Base-by-base conservation (phyloP, 2,888 invertebrate species). In the Labia minor region DNA sequence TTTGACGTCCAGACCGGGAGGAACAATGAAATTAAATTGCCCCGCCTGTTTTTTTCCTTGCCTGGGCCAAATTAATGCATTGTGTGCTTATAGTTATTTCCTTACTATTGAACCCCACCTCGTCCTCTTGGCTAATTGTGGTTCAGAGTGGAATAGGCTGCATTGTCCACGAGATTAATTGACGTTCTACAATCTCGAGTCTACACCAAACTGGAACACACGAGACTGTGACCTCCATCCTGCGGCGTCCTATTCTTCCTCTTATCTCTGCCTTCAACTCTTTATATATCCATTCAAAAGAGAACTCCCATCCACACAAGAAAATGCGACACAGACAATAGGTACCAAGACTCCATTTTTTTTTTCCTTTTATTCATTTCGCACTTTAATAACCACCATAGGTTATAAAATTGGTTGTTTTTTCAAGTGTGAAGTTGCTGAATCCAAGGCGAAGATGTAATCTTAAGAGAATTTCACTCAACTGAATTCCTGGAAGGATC, bases 381-480 rank as follows among this genome's bases (percentile, higher is more conserved):
- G 64, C 68, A 69, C 68, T 70, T 70, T 70, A 70, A 70, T 70
- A 70, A 70, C 68, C 70, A 68, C 69, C 69, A 70, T 70, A 69
- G 70, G 69, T 70, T 69, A 70, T 69, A 70, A 70, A 69, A 69
- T 67, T 68, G 65, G 14, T 49, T 49, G 49, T 49, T 26, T 26
- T 26, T 26, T 26, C 26, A 26, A 26, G 26, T 26, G 26, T 26
- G 26, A 26, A 26, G 26, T 26, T 66, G 68, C 70, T 69, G 69
- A 69, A 68, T 69, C 67, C 69, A 65, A 49, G 67, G 49, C 66
- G 69, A 66, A 67, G 67, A 69, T 66, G 64, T 33, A 6, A 26
- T 26, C 26, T 26, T 26, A 8, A 26, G 26, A 26, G 26, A 26
- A 26, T 26, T 26, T 26, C 26, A 26, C 26, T 26, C 8, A 26